These are phyloP conservation scores for Ligdia adustata DNA, from an alignment of 2,888 invertebrate genomes.

Conservation along the genomic window DNA sequence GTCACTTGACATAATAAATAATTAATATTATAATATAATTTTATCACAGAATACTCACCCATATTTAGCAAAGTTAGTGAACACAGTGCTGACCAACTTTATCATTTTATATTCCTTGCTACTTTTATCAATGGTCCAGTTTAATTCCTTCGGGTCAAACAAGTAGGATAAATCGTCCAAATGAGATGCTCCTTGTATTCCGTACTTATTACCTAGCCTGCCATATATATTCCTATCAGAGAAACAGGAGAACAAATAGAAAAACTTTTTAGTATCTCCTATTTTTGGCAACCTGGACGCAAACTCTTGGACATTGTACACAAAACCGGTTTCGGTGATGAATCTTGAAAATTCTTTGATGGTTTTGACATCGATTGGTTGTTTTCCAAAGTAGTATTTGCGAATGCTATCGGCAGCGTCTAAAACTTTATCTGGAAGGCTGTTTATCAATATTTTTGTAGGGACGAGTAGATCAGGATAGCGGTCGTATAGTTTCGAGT, in stretches of 20 bases:
- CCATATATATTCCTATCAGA: slow-evolving; percentile 20
- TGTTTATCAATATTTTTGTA: slow-evolving; percentile 1
- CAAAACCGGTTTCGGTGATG: slow-evolving; percentile 3
- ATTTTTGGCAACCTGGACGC: slow-evolving; percentile 1
- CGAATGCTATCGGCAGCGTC: slow-evolving; percentile 11
- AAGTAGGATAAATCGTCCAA: slow-evolving; percentile 53
- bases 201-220: slow-evolving; percentile 5
- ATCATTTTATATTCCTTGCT: slow-evolving; percentile 49
- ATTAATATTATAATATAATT: no score
- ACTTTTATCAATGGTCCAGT: slow-evolving; percentile 35
- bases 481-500: slow-evolving; percentile 7
- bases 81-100: slow-evolving; percentile 49
- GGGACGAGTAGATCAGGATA: slow-evolving; percentile 24
- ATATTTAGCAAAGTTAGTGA: slow-evolving; percentile 65
- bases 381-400: slow-evolving; percentile 19
- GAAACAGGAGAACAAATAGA: slow-evolving; percentile 12
- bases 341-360: slow-evolving; percentile 5
- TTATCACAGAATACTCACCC: no score
- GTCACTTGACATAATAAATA: no score
- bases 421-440: slow-evolving; percentile 3
- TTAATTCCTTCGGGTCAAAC: slow-evolving; percentile 38
- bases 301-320: slow-evolving; percentile 2
- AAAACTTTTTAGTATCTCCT: slow-evolving; percentile 1
- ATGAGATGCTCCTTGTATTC: slow-evolving; percentile 12
- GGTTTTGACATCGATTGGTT: neutral